Conservation (phyloP, 2,113 vertebrate genomes). For the Gallinago jamesoni region DNA sequence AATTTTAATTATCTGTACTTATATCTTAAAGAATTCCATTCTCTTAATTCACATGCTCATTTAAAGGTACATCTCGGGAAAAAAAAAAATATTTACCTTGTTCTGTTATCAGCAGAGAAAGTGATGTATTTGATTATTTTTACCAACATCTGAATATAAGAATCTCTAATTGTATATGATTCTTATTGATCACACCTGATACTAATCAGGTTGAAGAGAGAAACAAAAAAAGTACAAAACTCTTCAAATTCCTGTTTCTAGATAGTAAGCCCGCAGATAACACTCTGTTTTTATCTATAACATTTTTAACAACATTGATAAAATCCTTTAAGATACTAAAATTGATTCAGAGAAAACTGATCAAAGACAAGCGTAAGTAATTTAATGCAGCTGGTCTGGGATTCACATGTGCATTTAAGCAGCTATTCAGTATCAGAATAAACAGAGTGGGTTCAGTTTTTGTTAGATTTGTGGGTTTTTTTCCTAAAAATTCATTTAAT, state of each 20-base stretch:
- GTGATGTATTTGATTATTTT: neutral
- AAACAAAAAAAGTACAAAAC: neutral
- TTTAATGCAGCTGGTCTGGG: neutral
- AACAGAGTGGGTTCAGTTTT: accelerated
- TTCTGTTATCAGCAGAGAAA: neutral
- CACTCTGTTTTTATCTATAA: neutral
- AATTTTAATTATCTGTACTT: neutral
- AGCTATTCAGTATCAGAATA: neutral
- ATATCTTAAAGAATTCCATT: neutral
- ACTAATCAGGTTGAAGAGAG: neutral
- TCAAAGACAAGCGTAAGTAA: neutral
- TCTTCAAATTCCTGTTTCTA: neutral
- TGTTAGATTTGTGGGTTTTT: neutral
- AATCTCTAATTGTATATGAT: neutral
- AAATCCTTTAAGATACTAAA: neutral
- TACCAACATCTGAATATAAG: neutral
- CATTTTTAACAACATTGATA: neutral
- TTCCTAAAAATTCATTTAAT: neutral
- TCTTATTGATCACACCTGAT: neutral
- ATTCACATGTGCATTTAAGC: neutral
- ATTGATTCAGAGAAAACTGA: neutral
- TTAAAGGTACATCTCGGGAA: neutral
- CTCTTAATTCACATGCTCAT: neutral
- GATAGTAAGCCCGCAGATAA: neutral
- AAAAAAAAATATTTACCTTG: neutral